Conservation (phyloP, 1,140 invertebrate genomes). For the Adoxophyes honmai region DNA sequence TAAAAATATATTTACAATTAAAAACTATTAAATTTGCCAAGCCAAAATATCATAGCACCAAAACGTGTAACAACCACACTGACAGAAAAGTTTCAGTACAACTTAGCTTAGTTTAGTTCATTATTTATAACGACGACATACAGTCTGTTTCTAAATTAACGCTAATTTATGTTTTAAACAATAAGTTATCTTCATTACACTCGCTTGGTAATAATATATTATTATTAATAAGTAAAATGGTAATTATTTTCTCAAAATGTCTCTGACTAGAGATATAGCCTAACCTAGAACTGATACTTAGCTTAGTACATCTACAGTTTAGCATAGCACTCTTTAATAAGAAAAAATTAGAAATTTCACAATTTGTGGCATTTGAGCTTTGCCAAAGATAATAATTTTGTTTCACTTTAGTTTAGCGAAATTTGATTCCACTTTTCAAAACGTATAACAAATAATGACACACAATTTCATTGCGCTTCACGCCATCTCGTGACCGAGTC, state of each 20-base stretch:
- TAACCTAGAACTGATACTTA: conserved; percentile 63
- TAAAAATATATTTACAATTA: conserved; percentile 66
- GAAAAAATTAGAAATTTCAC: conserved; percentile 42
- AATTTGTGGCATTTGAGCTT: conserved; percentile 57
- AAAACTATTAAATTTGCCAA: conserved; percentile 66
- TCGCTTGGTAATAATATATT: conserved; percentile 57
- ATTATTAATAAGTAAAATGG: conserved; percentile 69
- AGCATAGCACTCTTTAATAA: conserved; percentile 67
- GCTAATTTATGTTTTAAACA: conserved; percentile 58
- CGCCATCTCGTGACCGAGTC: conserved; percentile 9
- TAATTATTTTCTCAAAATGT: conserved; percentile 69
- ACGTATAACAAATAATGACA: conserved; percentile 15
- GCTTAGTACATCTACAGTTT: conserved; percentile 51
- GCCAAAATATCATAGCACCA: conserved; percentile 73
- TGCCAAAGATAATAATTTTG: conserved; percentile 53
- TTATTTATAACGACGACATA: conserved; percentile 33
- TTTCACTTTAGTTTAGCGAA: conserved; percentile 53
- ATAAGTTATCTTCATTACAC: conserved; percentile 67
- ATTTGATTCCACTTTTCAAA: conserved; percentile 56
- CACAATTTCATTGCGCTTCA: conserved; percentile 26
- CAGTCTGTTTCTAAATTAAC: conserved; percentile 45
- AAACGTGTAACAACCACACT: conserved; percentile 59
- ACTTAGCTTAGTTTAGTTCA: conserved; percentile 8
- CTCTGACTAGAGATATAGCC: conserved; percentile 73
- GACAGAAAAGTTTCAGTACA: conserved; percentile 70